Evolutionary conservation across 2,888 invertebrate species (phyloP), one percentile per base, ranked within the genome.

Genomic region (Trachelus iudaicus): DNA sequence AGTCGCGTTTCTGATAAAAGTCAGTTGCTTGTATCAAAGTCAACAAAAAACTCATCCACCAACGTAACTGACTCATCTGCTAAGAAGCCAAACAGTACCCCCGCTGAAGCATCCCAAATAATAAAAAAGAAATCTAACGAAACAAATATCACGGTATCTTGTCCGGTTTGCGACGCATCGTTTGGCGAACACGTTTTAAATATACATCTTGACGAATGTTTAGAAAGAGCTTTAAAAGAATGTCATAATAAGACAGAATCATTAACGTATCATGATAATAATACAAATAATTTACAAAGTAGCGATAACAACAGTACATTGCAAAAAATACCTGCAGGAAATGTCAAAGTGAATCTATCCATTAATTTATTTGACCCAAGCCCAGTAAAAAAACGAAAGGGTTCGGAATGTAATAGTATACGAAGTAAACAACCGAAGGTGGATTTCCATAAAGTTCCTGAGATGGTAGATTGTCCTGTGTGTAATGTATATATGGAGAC

Each of bases 381-480:
- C 23, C 71, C 71, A 33, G 33, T 13, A 1, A 33, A 34, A n/a
- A 78, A 78, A 37, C 73, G 78, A 35, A 69, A 71, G n/a, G 73
- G 34, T 30, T 12, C 15, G 13, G n/a, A 37, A 35, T n/a, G 1
- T 30, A 34, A 13, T 34, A 33, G 33, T 31, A 34, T 1, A 34
- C 23, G n/a, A 69, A 77, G 31, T 11, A 84, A 85, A 69, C 81
- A 82, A 71, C 73, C 69, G 23, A 85, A 78, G 76, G 31, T 81
- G 34, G 76, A 81, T n/a, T 33, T 76, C 77, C 68, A 77, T 69
- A 71, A 69, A 3, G 37, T 79, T 11, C 33, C 68, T 15, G 78
- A 83, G 68, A 75, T 40, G 3, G 86, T 87, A 30, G 81, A 85
- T 15, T 93, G 93, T 85, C 92, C 93, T 11, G 87, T 91, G 75